Base-by-base conservation (phyloP, 2,888 invertebrate genomes). In the Lasiommata megera region DNA sequence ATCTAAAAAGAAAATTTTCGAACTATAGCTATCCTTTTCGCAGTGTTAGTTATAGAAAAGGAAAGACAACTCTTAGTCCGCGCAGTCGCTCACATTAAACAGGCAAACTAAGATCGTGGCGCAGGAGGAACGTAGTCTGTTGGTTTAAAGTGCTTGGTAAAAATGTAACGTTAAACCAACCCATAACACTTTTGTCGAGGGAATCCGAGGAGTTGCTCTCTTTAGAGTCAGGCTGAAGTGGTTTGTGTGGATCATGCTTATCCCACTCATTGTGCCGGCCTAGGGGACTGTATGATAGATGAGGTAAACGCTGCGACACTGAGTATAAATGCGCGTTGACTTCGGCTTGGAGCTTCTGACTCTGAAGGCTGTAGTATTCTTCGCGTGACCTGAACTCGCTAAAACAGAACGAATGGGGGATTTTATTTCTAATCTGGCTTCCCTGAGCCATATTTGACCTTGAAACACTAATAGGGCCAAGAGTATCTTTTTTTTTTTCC, bases 281-380 rank as follows among this genome's bases (percentile, higher is more conserved):
- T 7, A 91, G 56, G 0, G 91, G 91, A 66, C 91, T 91, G 63
- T 89, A 91, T 0, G 91, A 87, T 1, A 92, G 72, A 62, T 92
- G 90, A 0, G 93, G 92, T 38, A 93, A 76, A 23, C 93, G 79
- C 71, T 93, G 93, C 0, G 93, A 93, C 8, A 93, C 93, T 0
- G 93, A 93, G 68, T 93, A 93, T 16, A 93, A 67, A 62, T 92
- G 91, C 0, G 92, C 91, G 47, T 88, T 91, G 47, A 91, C 91
- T 60, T 92, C 91, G 0, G 89, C 90, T 63, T 91, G 92, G 0
- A 92, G 67, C 55, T 89, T 92, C 56, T 91, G 91, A 34, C 88
- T 87, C 73, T 91, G 91, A 0, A 87, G 85, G 47, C 87, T 89
- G 73, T 90, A 91, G 60, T 89, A 91, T 62, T 91, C 91, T 69